Evolutionary conservation across 2,797 vertebrate species (phyloP).

Genomic region (Carapus acus): DNA sequence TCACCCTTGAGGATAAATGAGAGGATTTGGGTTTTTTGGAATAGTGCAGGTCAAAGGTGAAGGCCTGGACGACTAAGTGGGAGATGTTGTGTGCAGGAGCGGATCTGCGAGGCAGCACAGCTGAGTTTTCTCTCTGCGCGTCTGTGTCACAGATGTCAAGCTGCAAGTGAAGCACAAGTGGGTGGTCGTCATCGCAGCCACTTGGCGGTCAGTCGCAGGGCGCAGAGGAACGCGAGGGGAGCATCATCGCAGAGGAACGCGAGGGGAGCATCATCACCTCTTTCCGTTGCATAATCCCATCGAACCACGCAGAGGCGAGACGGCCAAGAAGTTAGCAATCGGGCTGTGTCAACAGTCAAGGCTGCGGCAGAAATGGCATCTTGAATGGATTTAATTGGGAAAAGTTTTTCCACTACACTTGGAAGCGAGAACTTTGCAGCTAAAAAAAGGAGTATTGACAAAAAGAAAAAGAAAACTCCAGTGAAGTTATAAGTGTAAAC

Average conservation of each 20-base stretch:
- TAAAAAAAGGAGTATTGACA: too few species aligned
- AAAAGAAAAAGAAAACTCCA: slow-evolving; percentile 16
- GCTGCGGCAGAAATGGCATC: slow-evolving; percentile 10
- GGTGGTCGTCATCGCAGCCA: slow-evolving; percentile 40
- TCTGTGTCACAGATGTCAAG: slow-evolving; percentile 23
- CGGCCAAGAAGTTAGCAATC: slow-evolving; percentile 36
- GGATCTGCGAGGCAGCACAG: background rate
- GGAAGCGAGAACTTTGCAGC: slow-evolving; percentile 20
- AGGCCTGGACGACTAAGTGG: slow-evolving; percentile 3
- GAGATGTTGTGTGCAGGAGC: background rate
- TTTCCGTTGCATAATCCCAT: slow-evolving; percentile 36
- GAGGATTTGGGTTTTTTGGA: background rate
- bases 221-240: slow-evolving; percentile 15
- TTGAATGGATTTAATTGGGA: slow-evolving; percentile 20
- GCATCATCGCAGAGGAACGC: slow-evolving; percentile 14
- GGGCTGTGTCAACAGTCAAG: slow-evolving; percentile 31
- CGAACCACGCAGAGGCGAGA: slow-evolving; percentile 35
- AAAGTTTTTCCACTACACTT: slow-evolving; percentile 10
- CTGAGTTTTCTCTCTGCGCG: slow-evolving; percentile 12
- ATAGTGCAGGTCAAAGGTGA: background rate
- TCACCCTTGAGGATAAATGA: too few species aligned
- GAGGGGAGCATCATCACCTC: slow-evolving; percentile 18
- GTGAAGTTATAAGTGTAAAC: slow-evolving; percentile 42
- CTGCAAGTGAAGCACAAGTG: slow-evolving; percentile 35
- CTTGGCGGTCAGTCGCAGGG: slow-evolving; percentile 30